A percentile compares a stretch with the other conserved stretches of the same genome.
These are phyloP conservation scores for Acanthacorydalis orientalis DNA, from an alignment of 2,888 invertebrate species.

Conservation along the genomic window DNA sequence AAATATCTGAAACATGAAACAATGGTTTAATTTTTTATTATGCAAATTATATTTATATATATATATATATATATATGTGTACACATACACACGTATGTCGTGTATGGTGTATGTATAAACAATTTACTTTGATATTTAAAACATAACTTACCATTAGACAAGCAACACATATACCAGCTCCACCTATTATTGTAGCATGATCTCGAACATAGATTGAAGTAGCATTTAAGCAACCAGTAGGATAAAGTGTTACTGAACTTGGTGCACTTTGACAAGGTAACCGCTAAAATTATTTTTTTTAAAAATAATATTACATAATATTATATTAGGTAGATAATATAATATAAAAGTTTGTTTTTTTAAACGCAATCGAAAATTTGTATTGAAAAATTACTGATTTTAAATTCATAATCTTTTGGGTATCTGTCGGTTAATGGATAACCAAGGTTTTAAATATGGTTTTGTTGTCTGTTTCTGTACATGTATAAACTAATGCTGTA, in stretches of 20 bases:
- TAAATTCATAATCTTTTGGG: no score
- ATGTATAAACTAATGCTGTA: no score
- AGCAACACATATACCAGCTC: conserved; percentile 68
- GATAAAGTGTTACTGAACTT: conserved; percentile 45
- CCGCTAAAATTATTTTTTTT: conserved; percentile 22
- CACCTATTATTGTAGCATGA: conserved; percentile 66
- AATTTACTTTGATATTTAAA: no score
- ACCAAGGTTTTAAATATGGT: no score
- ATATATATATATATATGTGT: no score
- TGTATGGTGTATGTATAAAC: no score
- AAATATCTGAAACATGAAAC: conserved; percentile 48
- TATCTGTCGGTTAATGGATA: no score
- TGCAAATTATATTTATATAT: no score
- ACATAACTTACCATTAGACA: conserved; percentile 59
- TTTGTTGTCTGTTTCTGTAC: no score
- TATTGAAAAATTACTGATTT: no score
- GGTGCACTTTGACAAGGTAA: conserved; percentile 38
- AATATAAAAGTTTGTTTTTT: conserved; percentile 2
- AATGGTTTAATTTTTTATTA: neutral
- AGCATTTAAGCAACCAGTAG: conserved; percentile 57
- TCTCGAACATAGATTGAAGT: conserved; percentile 54
- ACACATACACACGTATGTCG: no score
- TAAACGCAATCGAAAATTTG: no score
- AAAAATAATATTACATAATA: conserved; percentile 13
- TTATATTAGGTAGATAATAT: neutral